Conservation (phyloP, 1,140 invertebrate genomes). For the Diorhabda elongata region DNA sequence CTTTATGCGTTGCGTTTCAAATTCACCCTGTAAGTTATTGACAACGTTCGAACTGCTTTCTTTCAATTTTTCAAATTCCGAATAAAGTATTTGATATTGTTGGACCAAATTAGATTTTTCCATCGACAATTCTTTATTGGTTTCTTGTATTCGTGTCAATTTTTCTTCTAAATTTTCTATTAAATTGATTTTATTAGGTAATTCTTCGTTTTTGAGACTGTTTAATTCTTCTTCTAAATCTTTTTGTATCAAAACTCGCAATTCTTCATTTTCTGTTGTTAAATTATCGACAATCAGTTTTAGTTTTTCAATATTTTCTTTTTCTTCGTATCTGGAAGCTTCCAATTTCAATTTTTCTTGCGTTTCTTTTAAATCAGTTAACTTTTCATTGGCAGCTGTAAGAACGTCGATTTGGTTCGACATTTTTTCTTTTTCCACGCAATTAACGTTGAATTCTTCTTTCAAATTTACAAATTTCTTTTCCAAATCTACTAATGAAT, state of each 20-base stretch:
- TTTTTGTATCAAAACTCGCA: slow-evolving; percentile 56
- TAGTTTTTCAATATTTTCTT: slow-evolving; percentile 47
- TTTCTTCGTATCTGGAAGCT: slow-evolving; percentile 32
- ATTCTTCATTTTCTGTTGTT: slow-evolving; percentile 65
- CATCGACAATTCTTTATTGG: background rate
- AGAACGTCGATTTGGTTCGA: slow-evolving; percentile 70
- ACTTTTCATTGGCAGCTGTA: slow-evolving; percentile 69
- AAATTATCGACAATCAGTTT: slow-evolving; percentile 58
- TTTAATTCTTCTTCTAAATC: no score
- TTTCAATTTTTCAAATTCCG: no score
- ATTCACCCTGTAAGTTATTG: no score
- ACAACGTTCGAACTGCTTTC: no score
- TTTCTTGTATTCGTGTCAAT: background rate
- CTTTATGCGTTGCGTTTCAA: no score
- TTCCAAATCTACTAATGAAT: background rate
- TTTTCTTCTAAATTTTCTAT: background rate
- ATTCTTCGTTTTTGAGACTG: background rate
- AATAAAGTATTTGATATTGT: no score
- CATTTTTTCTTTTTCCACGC: slow-evolving; percentile 60
- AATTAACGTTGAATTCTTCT: slow-evolving; percentile 43
- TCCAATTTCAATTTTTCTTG: slow-evolving; percentile 64
- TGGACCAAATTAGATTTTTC: no score
- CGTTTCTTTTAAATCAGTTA: slow-evolving; percentile 74
- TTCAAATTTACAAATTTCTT: background rate
- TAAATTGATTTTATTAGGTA: background rate